A percentile compares a stretch with the other conserved stretches of the same genome.
phyloP scores from a whole-genome alignment of 2,888 invertebrate genomes.

The Oligia latruncula region DNA sequence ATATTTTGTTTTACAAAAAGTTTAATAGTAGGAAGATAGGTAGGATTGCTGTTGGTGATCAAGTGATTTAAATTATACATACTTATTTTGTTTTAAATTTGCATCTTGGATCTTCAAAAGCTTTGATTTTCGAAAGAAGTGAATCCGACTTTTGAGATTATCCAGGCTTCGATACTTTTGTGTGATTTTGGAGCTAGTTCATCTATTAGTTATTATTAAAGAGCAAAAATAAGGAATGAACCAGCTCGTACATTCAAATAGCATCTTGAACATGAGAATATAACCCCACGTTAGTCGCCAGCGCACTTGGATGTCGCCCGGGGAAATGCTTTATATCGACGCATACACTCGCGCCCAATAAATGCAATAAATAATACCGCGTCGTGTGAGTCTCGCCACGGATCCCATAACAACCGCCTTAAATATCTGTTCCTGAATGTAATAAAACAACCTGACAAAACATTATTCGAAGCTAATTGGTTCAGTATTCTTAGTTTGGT shows the following conservation, averaged over 20 bases:
- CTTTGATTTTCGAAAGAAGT: not conserved
- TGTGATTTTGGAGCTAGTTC: not conserved
- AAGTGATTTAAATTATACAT: not conserved
- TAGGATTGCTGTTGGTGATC: not conserved
- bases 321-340: slow-evolving; percentile 85
- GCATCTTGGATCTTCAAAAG: not conserved
- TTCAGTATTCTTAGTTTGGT: slow-evolving; percentile 67
- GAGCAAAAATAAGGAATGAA: not conserved
- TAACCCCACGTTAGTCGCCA: slow-evolving; percentile 65
- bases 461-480: slow-evolving; percentile 63
- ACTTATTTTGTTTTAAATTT: not conserved
- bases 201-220: not conserved
- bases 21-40: not conserved
- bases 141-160: not conserved
- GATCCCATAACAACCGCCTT: slow-evolving; percentile 81
- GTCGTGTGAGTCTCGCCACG: slow-evolving; percentile 86
- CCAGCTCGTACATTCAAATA: slow-evolving; percentile 4
- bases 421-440: slow-evolving; percentile 78
- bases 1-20: not conserved
- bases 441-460: slow-evolving; percentile 76
- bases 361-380: slow-evolving; percentile 85
- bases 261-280: slow-evolving; percentile 60
- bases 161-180: not conserved
- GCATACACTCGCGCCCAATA: slow-evolving; percentile 83
- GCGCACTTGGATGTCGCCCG: slow-evolving; percentile 86